phyloP scores from a whole-genome alignment of 1,140 invertebrate species.

The Trichonephila inaurata region DNA sequence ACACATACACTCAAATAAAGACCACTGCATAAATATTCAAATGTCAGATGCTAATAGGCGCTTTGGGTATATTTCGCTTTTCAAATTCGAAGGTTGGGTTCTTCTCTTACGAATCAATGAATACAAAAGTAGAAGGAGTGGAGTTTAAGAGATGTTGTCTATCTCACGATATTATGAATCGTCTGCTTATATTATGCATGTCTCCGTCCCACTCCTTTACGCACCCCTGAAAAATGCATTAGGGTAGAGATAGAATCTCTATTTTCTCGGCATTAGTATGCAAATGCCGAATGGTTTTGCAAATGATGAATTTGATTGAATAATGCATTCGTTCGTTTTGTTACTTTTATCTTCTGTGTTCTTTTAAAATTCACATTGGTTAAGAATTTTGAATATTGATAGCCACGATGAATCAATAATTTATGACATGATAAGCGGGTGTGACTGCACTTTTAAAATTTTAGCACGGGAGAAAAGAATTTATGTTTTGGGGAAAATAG shows the following conservation, averaged over 20 bases:
- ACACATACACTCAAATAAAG: not conserved
- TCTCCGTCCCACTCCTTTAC: not conserved
- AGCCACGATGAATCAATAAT: not conserved
- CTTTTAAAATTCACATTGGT: not conserved
- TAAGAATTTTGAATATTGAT: not conserved
- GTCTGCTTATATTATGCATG: not conserved
- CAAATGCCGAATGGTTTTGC: not conserved
- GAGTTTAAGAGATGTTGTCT: not conserved
- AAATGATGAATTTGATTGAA: slow-evolving; percentile 9
- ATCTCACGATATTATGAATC: slow-evolving; percentile 11
- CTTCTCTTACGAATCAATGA: slow-evolving; percentile 18
- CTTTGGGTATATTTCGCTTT: not conserved
- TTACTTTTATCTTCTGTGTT: not conserved
- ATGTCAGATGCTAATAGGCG: slow-evolving; percentile 1
- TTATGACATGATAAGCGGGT: not conserved
- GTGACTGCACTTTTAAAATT: not conserved
- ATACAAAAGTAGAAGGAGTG: slow-evolving; percentile 51
- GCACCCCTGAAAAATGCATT: not conserved
- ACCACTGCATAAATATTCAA: not conserved
- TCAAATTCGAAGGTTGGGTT: slow-evolving; percentile 25
- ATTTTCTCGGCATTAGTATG: not conserved
- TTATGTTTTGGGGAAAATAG: too few relatives aligned
- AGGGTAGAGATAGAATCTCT: not conserved
- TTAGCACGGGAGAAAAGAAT: not conserved
- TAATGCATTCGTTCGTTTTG: not conserved